Conservation (phyloP, 2,888 invertebrate genomes). For the Clostera curtula region DNA sequence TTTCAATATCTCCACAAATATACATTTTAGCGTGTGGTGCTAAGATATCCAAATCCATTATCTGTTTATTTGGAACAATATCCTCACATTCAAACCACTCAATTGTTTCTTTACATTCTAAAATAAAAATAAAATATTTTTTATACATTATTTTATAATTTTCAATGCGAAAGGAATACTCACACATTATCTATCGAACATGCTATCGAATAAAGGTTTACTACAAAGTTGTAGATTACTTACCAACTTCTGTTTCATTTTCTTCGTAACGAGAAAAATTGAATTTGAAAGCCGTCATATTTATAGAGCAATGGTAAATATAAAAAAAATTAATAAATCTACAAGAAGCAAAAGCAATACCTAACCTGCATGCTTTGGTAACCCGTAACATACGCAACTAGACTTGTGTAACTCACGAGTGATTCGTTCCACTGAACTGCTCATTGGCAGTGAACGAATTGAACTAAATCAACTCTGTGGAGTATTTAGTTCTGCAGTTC, state of each 20-base stretch:
- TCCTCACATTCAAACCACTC: slow-evolving; percentile 49
- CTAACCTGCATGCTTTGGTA: too few relatives aligned
- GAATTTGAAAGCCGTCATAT: slow-evolving; percentile 42
- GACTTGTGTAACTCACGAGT: too few relatives aligned
- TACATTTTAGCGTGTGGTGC: slow-evolving; percentile 55
- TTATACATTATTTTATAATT: not conserved
- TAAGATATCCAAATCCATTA: slow-evolving; percentile 38
- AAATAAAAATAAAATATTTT: slow-evolving; percentile 2
- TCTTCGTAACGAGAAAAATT: slow-evolving; percentile 39
- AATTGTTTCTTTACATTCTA: slow-evolving; percentile 23
- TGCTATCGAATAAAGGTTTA: not conserved
- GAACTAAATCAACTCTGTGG: too few relatives aligned
- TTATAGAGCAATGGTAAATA: slow-evolving; percentile 2
- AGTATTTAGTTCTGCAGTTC: too few relatives aligned
- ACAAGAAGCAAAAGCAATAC: too few relatives aligned
- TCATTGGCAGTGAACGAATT: too few relatives aligned
- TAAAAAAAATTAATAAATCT: too few relatives aligned
- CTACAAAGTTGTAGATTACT: not conserved
- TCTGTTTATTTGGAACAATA: slow-evolving; percentile 38
- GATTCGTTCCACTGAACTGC: too few relatives aligned
- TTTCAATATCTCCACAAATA: slow-evolving; percentile 52
- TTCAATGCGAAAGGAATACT: not conserved
- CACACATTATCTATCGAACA: not conserved
- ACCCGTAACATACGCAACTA: too few relatives aligned
- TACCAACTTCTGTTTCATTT: slow-evolving; percentile 17